A percentile compares a stretch with the other conserved stretches of the same genome.
Evolutionary conservation across 2,113 vertebrate species (phyloP).

Genomic region (Poeciliopsis retropinna): DNA sequence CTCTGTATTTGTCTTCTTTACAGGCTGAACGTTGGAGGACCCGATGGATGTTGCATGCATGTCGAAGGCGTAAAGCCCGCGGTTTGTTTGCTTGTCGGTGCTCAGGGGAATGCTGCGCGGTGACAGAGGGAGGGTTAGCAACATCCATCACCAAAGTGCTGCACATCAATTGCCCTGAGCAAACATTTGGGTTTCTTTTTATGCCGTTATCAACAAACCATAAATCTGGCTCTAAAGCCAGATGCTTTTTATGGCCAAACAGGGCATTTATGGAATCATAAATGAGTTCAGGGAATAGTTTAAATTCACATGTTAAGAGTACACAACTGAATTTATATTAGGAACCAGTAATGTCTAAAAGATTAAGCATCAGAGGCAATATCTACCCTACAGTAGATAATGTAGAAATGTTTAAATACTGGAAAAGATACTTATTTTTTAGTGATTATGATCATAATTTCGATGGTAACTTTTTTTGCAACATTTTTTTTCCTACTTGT

Average conservation of each 20-base stretch:
- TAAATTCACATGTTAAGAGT: background rate
- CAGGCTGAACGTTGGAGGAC: conserved; percentile 31
- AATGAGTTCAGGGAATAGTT: background rate
- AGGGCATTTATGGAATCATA: background rate
- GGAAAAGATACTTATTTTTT: background rate
- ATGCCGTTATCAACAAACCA: conserved; percentile 64
- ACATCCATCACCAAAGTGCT: conserved; percentile 65
- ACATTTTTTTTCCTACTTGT: no score
- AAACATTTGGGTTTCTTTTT: conserved; percentile 45
- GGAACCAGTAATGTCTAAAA: no score
- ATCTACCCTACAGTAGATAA: background rate
- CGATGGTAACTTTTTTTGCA: background rate
- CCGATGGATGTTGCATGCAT: conserved; percentile 29
- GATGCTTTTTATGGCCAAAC: conserved; percentile 30
- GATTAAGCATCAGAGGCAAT: background rate
- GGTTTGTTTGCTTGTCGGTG: conserved; percentile 31
- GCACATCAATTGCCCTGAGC: conserved; percentile 34
- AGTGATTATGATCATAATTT: background rate
- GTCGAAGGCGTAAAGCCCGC: conserved; percentile 30
- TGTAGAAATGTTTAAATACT: background rate
- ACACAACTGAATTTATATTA: no score
- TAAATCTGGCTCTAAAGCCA: conserved; percentile 31
- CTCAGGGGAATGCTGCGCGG: conserved; percentile 42
- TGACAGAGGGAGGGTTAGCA: conserved; percentile 60
- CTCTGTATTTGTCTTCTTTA: conserved; percentile 9